Percentiles rank a stretch among this genome's conserved stretches.
These are phyloP conservation scores for Oceanites oceanicus DNA, from an alignment of 2,113 vertebrate species.

Conservation along the genomic window DNA sequence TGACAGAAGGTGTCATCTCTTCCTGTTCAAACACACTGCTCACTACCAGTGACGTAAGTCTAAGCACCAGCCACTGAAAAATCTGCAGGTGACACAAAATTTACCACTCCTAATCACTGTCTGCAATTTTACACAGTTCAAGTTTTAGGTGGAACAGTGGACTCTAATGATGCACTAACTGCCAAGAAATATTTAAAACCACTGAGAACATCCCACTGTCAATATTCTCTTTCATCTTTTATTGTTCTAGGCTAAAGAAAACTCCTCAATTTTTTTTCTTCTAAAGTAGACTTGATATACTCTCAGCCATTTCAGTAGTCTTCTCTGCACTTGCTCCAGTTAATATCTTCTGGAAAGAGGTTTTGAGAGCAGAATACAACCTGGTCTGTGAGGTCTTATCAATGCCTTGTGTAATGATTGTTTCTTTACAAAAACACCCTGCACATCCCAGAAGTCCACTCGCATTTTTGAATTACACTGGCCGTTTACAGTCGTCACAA, in stretches of 20 bases:
- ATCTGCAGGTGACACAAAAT: constrained; percentile 14
- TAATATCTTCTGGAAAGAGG: background rate
- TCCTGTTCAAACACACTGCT: background rate
- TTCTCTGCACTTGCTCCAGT: background rate
- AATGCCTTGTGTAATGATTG: background rate
- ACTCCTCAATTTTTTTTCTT: background rate
- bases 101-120: background rate
- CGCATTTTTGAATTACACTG: background rate
- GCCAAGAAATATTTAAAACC: background rate
- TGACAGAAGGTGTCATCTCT: background rate
- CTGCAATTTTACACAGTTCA: background rate
- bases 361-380: background rate
- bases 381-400: background rate
- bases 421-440: background rate
- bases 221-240: background rate
- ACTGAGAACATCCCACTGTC: background rate
- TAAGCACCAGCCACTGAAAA: background rate
- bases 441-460: background rate
- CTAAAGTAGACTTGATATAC: background rate
- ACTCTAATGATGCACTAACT: background rate
- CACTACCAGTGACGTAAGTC: background rate
- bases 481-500: background rate
- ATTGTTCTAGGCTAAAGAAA: background rate
- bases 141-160: background rate
- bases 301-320: background rate